phyloP scores from a whole-genome alignment of 1,140 invertebrate species.

The Hirudo medicinalis region DNA sequence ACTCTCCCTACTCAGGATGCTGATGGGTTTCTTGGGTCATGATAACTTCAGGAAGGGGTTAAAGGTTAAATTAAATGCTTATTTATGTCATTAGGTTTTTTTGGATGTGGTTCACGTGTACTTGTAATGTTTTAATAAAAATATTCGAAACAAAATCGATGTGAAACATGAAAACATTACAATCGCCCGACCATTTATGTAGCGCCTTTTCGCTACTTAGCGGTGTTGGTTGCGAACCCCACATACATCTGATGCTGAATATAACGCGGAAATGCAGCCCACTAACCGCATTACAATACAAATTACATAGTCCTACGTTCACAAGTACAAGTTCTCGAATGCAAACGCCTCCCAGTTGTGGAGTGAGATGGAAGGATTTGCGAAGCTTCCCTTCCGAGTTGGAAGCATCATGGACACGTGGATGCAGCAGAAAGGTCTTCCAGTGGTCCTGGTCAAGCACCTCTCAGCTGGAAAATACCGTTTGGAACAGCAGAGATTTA shows the following conservation, averaged over 20 bases:
- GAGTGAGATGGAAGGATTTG: conserved; percentile 44
- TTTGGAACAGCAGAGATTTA: conserved; percentile 34
- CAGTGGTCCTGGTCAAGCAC: conserved; percentile 30
- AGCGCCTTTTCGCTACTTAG: too few relatives aligned
- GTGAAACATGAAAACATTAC: too few relatives aligned
- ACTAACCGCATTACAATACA: conserved; percentile 6
- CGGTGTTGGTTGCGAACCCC: too few relatives aligned
- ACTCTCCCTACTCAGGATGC: conserved; percentile 36
- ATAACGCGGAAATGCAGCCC: too few relatives aligned
- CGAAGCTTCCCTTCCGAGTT: conserved; percentile 28
- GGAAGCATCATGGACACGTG: conserved; percentile 41
- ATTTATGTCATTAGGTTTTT: too few relatives aligned
- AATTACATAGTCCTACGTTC: conserved; percentile 31
- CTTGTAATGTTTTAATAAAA: too few relatives aligned
- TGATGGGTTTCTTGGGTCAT: conserved; percentile 36
- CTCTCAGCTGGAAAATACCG: conserved; percentile 25
- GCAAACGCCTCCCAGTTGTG: conserved; percentile 36
- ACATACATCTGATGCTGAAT: too few relatives aligned
- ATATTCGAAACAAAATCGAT: too few relatives aligned
- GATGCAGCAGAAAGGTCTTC: conserved; percentile 38
- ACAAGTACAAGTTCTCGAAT: conserved; percentile 36
- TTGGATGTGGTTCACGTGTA: too few relatives aligned
- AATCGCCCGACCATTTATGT: too few relatives aligned
- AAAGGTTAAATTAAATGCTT: conserved; percentile 25
- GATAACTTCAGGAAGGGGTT: conserved; percentile 34